Evolutionary conservation across 1,140 invertebrate genomes (phyloP), one percentile per base, ranked within the genome.

Genomic region (Apis mellifera): DNA sequence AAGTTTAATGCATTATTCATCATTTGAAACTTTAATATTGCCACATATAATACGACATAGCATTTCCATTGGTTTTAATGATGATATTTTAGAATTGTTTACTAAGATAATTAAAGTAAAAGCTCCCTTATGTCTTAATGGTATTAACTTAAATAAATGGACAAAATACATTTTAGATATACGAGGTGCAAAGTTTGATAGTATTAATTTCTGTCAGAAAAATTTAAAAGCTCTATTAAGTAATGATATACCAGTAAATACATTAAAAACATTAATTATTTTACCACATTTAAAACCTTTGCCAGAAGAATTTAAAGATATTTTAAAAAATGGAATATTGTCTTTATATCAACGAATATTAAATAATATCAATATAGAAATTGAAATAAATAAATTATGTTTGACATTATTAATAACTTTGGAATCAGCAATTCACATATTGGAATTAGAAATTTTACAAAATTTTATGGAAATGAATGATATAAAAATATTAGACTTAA

Each of bases 11-110:
- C 90, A 95, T 68, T 96, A 96, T 91, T 94, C 95, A 11, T 95
- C 96, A 66, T 97, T 98, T 92, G 97, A 97, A 91, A 94, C 96
- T 69, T 93, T 97, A 69, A 95, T 98, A 75, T 91, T 98, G 73
- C 96, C 97, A 0, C 93, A 95, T 59, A 95, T 97, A 57, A 87
- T 97, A 19, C 94, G 95, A 17, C 95, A 95, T 89, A 96, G 96
- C 84, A 91, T 96, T n/a, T 89, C 94, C 72, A 92, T 93, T 42
- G 87, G 91, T 76, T 95, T 96, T 64, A 94, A 96, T 85, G 86
- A 91, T 82, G 89, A 95, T 72, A 91, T 95, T 4, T 92, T 98
- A 83, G 89, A 94, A 55, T 93, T 97, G 21, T 91, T 97, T 21
- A 94, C 96, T 1, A 96, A 96, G 89, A 95, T 98, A 57, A 93